Conservation (phyloP, 2,113 vertebrate species). For the Myodes glareolus region DNA sequence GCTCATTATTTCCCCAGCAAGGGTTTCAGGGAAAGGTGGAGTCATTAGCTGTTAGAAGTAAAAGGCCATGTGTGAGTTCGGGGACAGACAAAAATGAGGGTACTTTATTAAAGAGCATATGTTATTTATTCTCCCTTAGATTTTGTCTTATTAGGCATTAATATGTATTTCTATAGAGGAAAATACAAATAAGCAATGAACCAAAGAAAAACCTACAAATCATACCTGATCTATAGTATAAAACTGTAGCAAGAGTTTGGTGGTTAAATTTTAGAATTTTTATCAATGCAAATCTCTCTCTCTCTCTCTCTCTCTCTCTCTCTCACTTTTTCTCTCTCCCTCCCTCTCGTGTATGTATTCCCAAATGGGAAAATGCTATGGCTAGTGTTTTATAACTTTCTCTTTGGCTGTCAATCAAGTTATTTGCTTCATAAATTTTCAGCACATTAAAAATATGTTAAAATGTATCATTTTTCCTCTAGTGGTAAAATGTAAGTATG, state of each 20-base stretch:
- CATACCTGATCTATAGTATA: not conserved
- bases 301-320: too few relatives aligned
- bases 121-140: not conserved
- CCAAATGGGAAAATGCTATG: not conserved
- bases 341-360: not conserved
- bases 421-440: constrained; percentile 19
- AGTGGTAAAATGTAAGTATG: not conserved
- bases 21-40: not conserved
- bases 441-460: not conserved
- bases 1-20: not conserved
- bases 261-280: not conserved
- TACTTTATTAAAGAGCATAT: not conserved
- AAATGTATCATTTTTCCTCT: not conserved
- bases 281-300: not conserved
- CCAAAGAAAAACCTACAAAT: not conserved
- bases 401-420: not conserved
- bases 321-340: too few relatives aligned
- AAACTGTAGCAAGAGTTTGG: not conserved
- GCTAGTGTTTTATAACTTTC: not conserved
- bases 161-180: not conserved
- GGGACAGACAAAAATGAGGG: not conserved
- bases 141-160: not conserved
- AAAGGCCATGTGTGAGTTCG: not conserved
- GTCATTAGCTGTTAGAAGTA: not conserved
- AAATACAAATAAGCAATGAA: not conserved